Base-by-base conservation (phyloP, 2,797 vertebrate genomes). In the Odontamblyopus lacepedii region DNA sequence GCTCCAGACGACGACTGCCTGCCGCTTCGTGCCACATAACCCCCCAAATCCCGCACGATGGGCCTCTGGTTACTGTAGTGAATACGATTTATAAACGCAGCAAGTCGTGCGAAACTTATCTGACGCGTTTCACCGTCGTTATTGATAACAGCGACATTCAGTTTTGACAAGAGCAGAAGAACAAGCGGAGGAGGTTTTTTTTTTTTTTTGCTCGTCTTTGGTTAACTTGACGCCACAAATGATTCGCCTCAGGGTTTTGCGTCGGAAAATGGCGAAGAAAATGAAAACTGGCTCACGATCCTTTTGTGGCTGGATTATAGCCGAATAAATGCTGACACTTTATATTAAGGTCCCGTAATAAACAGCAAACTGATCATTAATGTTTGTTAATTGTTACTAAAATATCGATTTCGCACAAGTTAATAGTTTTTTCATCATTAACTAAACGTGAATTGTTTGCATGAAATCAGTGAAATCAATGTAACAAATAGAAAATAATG, bases 1-100 rank as follows among this genome's bases (percentile, higher is more conserved):
- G 80, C 84, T 83, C 74, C 67, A 73, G 63, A 73, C 41, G 70
- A 53, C 59, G 75, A 18, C 55, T 72, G 61, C 48, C 48, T 48
- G 41, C 3, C 59, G 6, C 23, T n/a, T 8, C 4, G 41, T 27
- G 6, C 1, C 30, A 66, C 64, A 51, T 19, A 51, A 66, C 64
- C 12, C 6, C 6, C 13, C 4, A 5, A 59, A 76, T 53, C 63
- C 38, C 29, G 57, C n/a, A 38, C 32, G 65, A 78, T 41, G 51
- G 48, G 12, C 65, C 19, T 67, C 7, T 38, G 9, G 35, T 70
- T 64, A 48, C 44, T 48, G 44, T 4, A n/a, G 29, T 62, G 71
- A 67, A 70, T 70, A 73, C 73, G 66, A 62, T 70, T 69, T 56
- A 59, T 62, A 67, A 71, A 55, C 50, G 44, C 69, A 64, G 32